Evolutionary conservation across 2,797 vertebrate species (phyloP).

Genomic region (Trematomus bernacchii): DNA sequence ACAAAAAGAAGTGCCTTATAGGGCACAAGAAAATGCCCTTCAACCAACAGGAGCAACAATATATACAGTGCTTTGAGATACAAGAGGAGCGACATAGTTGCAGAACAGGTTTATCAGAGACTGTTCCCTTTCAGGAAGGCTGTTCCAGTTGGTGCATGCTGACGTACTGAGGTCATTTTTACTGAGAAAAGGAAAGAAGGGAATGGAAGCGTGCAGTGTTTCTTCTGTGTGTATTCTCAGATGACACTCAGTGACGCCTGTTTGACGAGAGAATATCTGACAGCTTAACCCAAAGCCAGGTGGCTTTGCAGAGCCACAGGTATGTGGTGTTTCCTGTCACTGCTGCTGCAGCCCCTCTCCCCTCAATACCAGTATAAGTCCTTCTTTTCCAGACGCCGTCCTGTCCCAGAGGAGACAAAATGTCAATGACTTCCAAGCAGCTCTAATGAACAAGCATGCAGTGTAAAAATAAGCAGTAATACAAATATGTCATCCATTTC

Average conservation of each 20-base stretch:
- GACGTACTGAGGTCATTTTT: slow-evolving; percentile 55
- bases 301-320: slow-evolving; percentile 2
- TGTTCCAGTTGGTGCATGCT: slow-evolving; percentile 53
- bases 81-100: slow-evolving; percentile 42
- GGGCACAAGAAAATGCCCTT: slow-evolving; percentile 41
- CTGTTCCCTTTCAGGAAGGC: slow-evolving; percentile 39
- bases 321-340: not conserved
- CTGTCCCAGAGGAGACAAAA: slow-evolving; percentile 76
- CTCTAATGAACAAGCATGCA: not conserved
- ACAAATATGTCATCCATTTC: not conserved
- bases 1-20: slow-evolving; percentile 15
- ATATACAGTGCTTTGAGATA: slow-evolving; percentile 5
- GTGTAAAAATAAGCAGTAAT: not conserved
- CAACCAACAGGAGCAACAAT: slow-evolving; percentile 31
- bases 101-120: slow-evolving; percentile 78
- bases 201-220: slow-evolving; percentile 16
- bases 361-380: slow-evolving; percentile 88
- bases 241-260: slow-evolving; percentile 14
- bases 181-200: slow-evolving; percentile 21
- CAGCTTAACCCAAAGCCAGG: slow-evolving; percentile 1
- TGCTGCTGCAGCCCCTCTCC: not conserved
- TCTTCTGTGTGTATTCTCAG: slow-evolving; percentile 15
- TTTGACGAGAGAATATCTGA: slow-evolving; percentile 24
- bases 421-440: not conserved
- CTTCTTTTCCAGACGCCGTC: slow-evolving; percentile 82